Evolutionary conservation across 2,888 invertebrate genomes (phyloP).

Genomic region (Parnassius apollo): DNA sequence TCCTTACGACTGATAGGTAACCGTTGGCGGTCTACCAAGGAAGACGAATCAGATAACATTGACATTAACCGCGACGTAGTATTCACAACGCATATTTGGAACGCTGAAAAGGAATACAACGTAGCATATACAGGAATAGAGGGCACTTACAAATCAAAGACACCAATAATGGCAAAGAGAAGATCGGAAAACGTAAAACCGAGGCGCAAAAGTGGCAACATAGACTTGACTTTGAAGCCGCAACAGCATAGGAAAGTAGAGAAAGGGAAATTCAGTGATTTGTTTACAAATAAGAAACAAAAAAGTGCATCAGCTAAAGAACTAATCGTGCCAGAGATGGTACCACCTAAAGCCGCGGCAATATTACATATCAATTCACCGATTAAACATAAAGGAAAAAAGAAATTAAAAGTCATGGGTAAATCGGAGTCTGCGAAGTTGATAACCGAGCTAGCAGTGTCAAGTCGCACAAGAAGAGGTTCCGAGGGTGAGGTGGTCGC

Average conservation of each 20-base stretch:
- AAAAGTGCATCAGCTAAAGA: constrained; percentile 72
- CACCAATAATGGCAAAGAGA: constrained; percentile 70
- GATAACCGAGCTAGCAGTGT: constrained; percentile 52
- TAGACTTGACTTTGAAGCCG: constrained; percentile 67
- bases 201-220: constrained; percentile 68
- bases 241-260: constrained; percentile 64
- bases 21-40: constrained; percentile 79
- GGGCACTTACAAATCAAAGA: constrained; percentile 71
- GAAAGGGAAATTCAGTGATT: constrained; percentile 70
- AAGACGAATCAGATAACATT: constrained; percentile 60
- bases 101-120: constrained; percentile 62
- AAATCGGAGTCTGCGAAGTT: constrained; percentile 69
- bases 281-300: constrained; percentile 72
- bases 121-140: constrained; percentile 70
- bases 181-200: constrained; percentile 59
- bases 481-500: constrained; percentile 72
- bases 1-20: constrained; percentile 85
- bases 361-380: constrained; percentile 81
- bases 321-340: constrained; percentile 69
- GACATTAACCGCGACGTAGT: constrained; percentile 64
- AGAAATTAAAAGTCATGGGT: constrained; percentile 62
- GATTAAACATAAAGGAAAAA: constrained; percentile 58
- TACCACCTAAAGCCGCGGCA: constrained; percentile 84
- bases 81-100: constrained; percentile 65
- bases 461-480: constrained; percentile 62